Evolutionary conservation across 2,888 invertebrate species (phyloP).

Genomic region (Drosophila stalkeri): DNA sequence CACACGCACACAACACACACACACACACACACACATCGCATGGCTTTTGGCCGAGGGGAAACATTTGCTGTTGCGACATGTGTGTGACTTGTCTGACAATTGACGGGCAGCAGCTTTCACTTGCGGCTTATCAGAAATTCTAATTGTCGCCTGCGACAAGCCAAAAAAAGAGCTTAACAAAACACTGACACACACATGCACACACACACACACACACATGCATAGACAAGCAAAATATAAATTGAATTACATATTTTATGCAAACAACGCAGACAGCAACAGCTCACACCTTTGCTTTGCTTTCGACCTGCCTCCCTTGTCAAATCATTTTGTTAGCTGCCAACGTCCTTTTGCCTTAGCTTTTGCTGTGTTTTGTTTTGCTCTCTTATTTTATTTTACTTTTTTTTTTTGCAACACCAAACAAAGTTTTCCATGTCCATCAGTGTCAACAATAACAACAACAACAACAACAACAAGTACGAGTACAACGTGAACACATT

Average conservation of each 20-base stretch:
- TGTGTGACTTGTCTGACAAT: constrained; percentile 39
- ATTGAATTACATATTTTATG: constrained; percentile 80
- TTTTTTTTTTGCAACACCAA: constrained; percentile 11
- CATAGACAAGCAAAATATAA: constrained; percentile 62
- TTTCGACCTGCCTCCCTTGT: neutral
- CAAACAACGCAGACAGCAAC: constrained; percentile 59
- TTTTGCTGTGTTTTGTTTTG: constrained; percentile 19
- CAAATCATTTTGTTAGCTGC: constrained; percentile 21
- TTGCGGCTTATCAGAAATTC: constrained; percentile 76
- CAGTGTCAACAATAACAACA: constrained; percentile 54
- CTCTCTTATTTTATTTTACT: neutral
- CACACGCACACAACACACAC: constrained; percentile 35
- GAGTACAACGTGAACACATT: neutral
- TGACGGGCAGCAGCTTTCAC: constrained; percentile 67
- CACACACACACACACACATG: constrained; percentile 1
- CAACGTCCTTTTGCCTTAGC: constrained; percentile 4
- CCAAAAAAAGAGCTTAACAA: constrained; percentile 37
- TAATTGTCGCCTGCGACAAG: constrained; percentile 69
- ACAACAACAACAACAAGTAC: no score
- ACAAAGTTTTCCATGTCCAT: constrained; percentile 60
- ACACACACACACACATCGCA: neutral
- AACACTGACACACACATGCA: constrained; percentile 4
- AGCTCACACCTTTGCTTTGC: constrained; percentile 1
- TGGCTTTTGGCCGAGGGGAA: neutral
- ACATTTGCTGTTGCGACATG: constrained; percentile 13